These are phyloP conservation scores for Mixornis gularis DNA, from an alignment of 2,113 vertebrate genomes.

Conservation along the genomic window DNA sequence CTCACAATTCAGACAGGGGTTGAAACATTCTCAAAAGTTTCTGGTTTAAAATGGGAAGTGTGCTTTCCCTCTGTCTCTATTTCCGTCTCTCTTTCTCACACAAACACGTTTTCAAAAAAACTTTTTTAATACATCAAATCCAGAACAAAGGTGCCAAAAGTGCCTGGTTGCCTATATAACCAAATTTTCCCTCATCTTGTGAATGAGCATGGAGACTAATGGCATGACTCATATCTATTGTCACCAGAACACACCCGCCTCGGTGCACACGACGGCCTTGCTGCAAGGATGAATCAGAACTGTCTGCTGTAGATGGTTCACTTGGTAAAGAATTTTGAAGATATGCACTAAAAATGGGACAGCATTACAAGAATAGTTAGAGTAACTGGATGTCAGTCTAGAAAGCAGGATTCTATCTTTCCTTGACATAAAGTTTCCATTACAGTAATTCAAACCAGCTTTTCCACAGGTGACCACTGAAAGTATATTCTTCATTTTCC, in stretches of 20 bases:
- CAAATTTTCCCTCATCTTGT: not conserved
- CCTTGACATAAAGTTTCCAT: not conserved
- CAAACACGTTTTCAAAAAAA: not conserved
- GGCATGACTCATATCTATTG: not conserved
- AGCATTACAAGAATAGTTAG: not conserved
- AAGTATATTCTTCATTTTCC: not conserved
- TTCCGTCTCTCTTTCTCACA: not conserved
- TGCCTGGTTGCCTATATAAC: not conserved
- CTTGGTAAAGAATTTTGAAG: not conserved
- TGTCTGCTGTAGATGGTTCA: not conserved
- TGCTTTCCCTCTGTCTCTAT: not conserved
- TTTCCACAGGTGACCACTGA: not conserved
- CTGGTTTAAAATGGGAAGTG: not conserved
- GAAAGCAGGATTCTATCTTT: not conserved
- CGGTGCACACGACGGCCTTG: not conserved
- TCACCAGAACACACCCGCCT: not conserved
- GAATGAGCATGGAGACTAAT: not conserved
- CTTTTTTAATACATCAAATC: not conserved
- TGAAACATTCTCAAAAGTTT: not conserved
- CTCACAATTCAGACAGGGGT: not conserved
- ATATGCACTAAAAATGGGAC: not conserved
- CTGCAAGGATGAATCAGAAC: not conserved
- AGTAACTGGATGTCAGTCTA: not conserved
- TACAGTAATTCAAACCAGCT: not conserved
- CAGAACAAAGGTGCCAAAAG: not conserved